Base-by-base conservation (phyloP, 2,888 invertebrate genomes). In the Spilarctia lutea region DNA sequence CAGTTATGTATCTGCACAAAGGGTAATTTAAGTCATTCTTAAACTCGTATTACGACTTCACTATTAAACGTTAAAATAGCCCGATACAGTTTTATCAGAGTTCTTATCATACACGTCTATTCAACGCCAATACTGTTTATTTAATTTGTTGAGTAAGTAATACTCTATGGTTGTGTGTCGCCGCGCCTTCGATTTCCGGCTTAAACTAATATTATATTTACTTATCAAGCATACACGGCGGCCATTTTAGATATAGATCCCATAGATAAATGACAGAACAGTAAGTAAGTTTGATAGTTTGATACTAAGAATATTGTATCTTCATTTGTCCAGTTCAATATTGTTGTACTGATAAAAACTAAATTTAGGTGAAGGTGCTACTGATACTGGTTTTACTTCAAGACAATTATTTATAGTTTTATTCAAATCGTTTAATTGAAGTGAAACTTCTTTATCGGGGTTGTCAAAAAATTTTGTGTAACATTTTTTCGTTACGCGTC, bases 171-270 rank as follows among this genome's bases (percentile, higher is more conserved):
- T 48, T 68, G 72, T 78, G 69, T 75, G 76, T 69, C 76, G 84
- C 85, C 87, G 86, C 88, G 82, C 90, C 90, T 83, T 85, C 84
- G 82, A 81, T 90, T 91, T 92, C 92, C 92, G 91, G 88, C 83
- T 87, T 80, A 80, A 79, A 83, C 87, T 90, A 92, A 92, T 89
- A 91, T 88, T 90, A 81, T 84, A 75, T 33, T 78, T 74, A 71
- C 82, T 85, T 89, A 89, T 87, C 86, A 60, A 79, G 73, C 73
- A 70, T 72, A 66, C 76, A 68, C 65, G 69, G 39, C 65, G 56
- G 65, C 75, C 67, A 71, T 71, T 70, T 70, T 63, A 18, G 45
- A 71, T 65, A 65, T 71, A 48, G 71, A 71, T 71, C 45, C 33
- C 24, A 42, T 18, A 65, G 65, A 65, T 63, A 63, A 42, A 60